phyloP scores from a whole-genome alignment of 2,888 invertebrate species.

The Aphidoletes aphidimyza region DNA sequence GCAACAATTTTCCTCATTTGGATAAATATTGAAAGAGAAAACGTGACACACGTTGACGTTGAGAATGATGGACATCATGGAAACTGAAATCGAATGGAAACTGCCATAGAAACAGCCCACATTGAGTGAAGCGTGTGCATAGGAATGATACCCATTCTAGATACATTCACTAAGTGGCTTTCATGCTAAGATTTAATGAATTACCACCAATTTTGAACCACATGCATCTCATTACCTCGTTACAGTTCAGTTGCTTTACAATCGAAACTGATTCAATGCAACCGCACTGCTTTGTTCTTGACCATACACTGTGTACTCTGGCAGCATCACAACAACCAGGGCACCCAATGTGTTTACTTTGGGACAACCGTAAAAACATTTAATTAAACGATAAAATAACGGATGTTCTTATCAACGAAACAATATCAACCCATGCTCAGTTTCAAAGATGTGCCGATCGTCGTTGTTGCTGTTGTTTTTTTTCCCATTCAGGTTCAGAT shows the following conservation, averaged over 20 bases:
- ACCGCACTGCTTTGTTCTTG: not conserved
- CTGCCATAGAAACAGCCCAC: conserved; percentile 35
- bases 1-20: no score
- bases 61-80: not conserved
- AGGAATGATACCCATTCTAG: no score
- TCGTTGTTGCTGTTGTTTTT: no score
- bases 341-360: no score
- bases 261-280: not conserved
- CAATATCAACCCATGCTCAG: not conserved
- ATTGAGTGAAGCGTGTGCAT: not conserved
- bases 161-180: conserved; percentile 15
- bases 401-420: not conserved
- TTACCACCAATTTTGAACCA: conserved; percentile 39
- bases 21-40: no score
- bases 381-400: not conserved
- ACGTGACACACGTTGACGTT: not conserved
- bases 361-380: not conserved
- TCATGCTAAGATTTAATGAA: not conserved
- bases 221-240: conserved; percentile 47
- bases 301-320: no score
- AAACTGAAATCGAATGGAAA: not conserved
- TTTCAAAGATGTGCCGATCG: conserved; percentile 3
- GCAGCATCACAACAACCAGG: no score
- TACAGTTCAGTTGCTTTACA: conserved; percentile 6
- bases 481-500: no score